phyloP scores from a whole-genome alignment of 2,888 invertebrate genomes.

The Copidosoma aretas region DNA sequence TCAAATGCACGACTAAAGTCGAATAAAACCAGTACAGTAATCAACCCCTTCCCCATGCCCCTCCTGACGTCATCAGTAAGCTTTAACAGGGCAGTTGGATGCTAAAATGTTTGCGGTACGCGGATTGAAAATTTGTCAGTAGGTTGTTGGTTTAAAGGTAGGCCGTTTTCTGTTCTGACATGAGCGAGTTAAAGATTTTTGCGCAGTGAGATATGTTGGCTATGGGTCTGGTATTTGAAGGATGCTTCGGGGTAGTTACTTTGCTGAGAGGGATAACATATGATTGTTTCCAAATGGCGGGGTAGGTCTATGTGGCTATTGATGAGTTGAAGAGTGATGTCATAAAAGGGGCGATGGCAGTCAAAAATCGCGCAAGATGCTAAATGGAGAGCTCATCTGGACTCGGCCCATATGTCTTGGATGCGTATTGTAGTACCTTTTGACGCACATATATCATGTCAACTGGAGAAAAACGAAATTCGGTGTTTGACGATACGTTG shows the following conservation, averaged over 20 bases:
- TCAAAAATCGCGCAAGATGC: background rate
- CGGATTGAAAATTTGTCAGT: background rate
- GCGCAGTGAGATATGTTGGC: background rate
- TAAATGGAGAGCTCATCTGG: background rate
- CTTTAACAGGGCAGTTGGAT: background rate
- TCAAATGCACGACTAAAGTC: background rate
- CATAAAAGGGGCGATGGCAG: background rate
- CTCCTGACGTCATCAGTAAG: background rate
- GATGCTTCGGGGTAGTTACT: background rate
- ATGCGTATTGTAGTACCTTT: background rate
- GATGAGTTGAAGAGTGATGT: background rate
- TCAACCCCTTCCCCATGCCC: background rate
- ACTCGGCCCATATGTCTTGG: background rate
- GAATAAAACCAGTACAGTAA: slow-evolving; percentile 1
- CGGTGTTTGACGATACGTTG: too few species aligned
- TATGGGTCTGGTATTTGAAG: background rate
- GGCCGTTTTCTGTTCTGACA: background rate
- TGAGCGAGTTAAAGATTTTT: background rate
- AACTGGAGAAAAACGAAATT: too few species aligned
- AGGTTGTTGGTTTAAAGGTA: background rate
- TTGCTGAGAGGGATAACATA: slow-evolving; percentile 4
- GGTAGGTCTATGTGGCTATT: background rate
- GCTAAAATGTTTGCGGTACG: background rate
- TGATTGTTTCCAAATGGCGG: background rate
- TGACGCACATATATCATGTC: background rate